Conservation (phyloP, 2,797 vertebrate species). For the Clarias fuscus region DNA sequence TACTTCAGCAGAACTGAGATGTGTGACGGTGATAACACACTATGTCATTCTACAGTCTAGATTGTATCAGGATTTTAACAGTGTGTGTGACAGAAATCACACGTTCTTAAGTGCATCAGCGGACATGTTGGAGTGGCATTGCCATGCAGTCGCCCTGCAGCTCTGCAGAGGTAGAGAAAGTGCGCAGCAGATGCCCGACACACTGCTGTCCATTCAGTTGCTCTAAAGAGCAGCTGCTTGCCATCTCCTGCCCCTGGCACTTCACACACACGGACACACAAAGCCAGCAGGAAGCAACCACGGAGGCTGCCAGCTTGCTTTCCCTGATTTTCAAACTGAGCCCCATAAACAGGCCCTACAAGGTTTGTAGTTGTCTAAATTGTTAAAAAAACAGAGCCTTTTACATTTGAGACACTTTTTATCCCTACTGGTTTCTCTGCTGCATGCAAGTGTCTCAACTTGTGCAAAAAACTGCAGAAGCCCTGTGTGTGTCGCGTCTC, state of each 20-base stretch:
- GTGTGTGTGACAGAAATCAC: slow-evolving; percentile 5
- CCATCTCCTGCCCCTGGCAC: slow-evolving; percentile 72
- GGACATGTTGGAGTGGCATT: slow-evolving; percentile 27
- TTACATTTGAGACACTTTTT: slow-evolving; percentile 14
- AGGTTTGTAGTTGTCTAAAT: slow-evolving; percentile 32
- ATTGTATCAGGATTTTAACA: background rate
- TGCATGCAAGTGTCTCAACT: background rate
- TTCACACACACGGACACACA: slow-evolving; percentile 33
- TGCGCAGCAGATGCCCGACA: slow-evolving; percentile 75
- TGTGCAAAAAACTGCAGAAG: background rate
- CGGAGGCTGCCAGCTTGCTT: slow-evolving; percentile 28
- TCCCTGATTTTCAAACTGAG: slow-evolving; percentile 34
- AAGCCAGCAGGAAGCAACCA: slow-evolving; percentile 29
- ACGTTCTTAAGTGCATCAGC: background rate
- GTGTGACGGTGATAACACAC: background rate
- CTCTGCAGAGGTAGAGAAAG: slow-evolving; percentile 44
- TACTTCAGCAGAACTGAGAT: background rate
- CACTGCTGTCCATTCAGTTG: slow-evolving; percentile 77
- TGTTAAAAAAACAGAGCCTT: slow-evolving; percentile 1
- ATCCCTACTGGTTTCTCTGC: background rate
- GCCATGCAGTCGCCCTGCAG: slow-evolving; percentile 45
- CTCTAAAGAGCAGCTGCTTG: slow-evolving; percentile 79
- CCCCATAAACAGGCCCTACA: slow-evolving; percentile 43
- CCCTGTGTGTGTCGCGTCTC: background rate
- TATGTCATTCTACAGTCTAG: background rate